phyloP scores from a whole-genome alignment of 2,113 vertebrate species.

The Strix uralensis region DNA sequence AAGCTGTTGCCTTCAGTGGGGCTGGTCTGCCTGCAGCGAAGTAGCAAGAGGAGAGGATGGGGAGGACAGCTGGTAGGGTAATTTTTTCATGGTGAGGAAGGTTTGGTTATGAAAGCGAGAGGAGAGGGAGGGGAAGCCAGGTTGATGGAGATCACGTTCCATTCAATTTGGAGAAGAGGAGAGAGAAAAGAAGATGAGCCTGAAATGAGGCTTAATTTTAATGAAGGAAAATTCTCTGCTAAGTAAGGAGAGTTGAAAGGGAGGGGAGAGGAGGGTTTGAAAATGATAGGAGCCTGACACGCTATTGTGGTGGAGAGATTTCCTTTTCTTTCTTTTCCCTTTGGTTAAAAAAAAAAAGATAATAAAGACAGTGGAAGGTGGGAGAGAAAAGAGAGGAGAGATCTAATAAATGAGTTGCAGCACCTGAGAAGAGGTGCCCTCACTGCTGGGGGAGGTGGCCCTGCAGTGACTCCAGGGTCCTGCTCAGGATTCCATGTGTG shows the following conservation, averaged over 20 bases:
- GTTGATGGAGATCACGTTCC: conserved; percentile 57
- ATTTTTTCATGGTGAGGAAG: background rate
- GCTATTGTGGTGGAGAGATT: conserved; percentile 50
- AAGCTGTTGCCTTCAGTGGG: background rate
- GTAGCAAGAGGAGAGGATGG: background rate
- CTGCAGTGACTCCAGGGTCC: accelerated
- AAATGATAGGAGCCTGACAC: conserved; percentile 49
- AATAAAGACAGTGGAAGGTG: conserved; percentile 11
- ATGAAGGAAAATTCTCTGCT: conserved; percentile 72
- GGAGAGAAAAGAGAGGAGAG: background rate
- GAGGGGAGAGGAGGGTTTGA: conserved; percentile 52
- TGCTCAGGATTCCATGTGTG: background rate
- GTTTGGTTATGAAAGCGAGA: conserved; percentile 52
- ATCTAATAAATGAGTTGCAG: conserved; percentile 19
- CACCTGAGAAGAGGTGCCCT: background rate
- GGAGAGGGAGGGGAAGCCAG: conserved; percentile 40
- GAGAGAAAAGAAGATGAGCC: conserved; percentile 67
- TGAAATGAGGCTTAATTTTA: conserved; percentile 78
- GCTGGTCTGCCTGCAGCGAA: background rate
- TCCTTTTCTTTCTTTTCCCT: conserved; percentile 44
- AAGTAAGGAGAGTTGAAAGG: conserved; percentile 68
- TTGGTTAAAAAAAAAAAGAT: background rate
- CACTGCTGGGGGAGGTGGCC: background rate
- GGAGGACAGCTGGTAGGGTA: background rate
- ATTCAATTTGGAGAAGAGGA: conserved; percentile 67